Evolutionary conservation across 2,113 vertebrate species (phyloP).

Genomic region (Eublepharis macularius): DNA sequence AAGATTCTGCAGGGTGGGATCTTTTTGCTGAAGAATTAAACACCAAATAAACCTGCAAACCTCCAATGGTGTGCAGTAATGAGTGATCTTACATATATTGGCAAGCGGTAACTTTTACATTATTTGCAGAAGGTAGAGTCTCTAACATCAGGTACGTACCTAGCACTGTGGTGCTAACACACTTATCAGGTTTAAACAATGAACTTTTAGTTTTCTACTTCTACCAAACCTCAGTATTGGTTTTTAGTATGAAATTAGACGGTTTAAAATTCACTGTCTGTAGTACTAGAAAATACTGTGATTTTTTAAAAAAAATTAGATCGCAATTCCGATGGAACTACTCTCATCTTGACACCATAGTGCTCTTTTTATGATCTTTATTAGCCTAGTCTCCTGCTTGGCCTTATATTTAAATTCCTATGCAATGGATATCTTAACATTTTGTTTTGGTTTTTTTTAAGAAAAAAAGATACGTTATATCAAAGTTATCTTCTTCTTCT

Average conservation of each 20-base stretch:
- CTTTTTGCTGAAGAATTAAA: slow-evolving; percentile 71
- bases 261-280: slow-evolving; percentile 75
- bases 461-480: slow-evolving; percentile 62
- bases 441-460: slow-evolving; percentile 46
- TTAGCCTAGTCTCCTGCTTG: slow-evolving; percentile 77
- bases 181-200: slow-evolving; percentile 76
- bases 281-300: slow-evolving; percentile 83
- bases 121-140: slow-evolving; percentile 75
- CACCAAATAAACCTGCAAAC: slow-evolving; percentile 58
- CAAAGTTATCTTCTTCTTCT: slow-evolving; percentile 66
- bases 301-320: slow-evolving; percentile 70
- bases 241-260: slow-evolving; percentile 72
- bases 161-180: slow-evolving; percentile 76
- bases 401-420: slow-evolving; percentile 87
- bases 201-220: slow-evolving; percentile 69
- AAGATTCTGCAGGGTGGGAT: slow-evolving; percentile 81
- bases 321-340: slow-evolving; percentile 72
- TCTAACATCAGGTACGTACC: slow-evolving; percentile 81
- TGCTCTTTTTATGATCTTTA: slow-evolving; percentile 75
- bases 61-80: slow-evolving; percentile 57
- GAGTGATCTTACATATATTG: slow-evolving; percentile 67
- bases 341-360: slow-evolving; percentile 76
- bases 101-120: slow-evolving; percentile 69
- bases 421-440: slow-evolving; percentile 82
- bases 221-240: slow-evolving; percentile 68